Percentiles rank a stretch among this genome's conserved stretches.
Evolutionary conservation across 2,797 vertebrate species (phyloP).

Genomic region (Parambassis ranga): DNA sequence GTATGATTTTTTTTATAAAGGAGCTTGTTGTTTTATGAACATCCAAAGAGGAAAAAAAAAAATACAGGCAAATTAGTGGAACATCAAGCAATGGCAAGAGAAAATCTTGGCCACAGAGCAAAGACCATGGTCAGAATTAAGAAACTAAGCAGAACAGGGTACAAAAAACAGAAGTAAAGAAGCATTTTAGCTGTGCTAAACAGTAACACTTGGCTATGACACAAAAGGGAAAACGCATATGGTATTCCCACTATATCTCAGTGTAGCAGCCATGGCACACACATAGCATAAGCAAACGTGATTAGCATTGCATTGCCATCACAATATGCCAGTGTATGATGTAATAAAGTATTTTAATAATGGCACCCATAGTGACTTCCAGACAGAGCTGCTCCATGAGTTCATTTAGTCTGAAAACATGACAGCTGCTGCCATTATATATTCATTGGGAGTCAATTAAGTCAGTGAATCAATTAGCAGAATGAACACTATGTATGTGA

Average conservation of each 20-base stretch:
- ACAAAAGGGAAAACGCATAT: too few relatives aligned
- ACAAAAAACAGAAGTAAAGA: background rate
- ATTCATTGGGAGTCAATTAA: constrained; percentile 75
- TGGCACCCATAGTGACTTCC: constrained; percentile 23
- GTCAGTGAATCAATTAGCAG: constrained; percentile 70
- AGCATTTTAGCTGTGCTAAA: constrained; percentile 8
- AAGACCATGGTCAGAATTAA: constrained; percentile 1
- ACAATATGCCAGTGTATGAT: constrained; percentile 30
- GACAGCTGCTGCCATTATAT: constrained; percentile 73
- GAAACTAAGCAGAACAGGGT: background rate
- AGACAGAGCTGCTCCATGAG: constrained; percentile 29
- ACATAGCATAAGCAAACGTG: constrained; percentile 16
- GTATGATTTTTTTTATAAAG: too few relatives aligned
- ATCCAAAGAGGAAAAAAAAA: background rate
- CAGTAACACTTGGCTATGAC: constrained; percentile 10
- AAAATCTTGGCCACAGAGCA: background rate
- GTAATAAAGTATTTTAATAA: constrained; percentile 49
- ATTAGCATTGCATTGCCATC: constrained; percentile 39
- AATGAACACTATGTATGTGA: constrained; percentile 61
- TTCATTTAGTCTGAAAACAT: constrained; percentile 52
- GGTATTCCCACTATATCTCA: constrained; percentile 1
- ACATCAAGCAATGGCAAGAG: too few relatives aligned
- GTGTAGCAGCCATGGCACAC: constrained; percentile 17
- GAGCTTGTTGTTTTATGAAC: background rate
- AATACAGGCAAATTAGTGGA: too few relatives aligned